Conservation (phyloP, 2,797 vertebrate genomes). For the Meda fulgida region DNA sequence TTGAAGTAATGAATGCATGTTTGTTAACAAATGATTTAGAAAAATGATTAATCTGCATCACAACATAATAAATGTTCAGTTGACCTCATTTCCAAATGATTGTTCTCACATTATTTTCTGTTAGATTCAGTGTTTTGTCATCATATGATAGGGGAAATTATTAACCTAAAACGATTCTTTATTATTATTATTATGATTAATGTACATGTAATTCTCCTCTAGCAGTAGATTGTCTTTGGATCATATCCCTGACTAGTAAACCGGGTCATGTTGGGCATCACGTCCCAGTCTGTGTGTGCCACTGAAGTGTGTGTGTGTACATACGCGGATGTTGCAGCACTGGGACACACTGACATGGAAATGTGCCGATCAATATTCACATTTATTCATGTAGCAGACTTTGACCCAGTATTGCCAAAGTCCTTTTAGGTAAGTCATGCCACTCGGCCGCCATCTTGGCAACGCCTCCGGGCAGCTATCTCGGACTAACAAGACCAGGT, state of each 20-base stretch:
- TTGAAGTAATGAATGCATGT: too few relatives aligned
- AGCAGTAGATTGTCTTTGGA: not conserved
- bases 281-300: not conserved
- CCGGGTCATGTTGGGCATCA: not conserved
- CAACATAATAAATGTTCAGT: not conserved
- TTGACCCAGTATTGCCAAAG: not conserved
- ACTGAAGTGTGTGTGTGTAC: not conserved
- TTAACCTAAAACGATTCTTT: not conserved
- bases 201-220: not conserved
- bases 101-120: not conserved
- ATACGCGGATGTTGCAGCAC: not conserved
- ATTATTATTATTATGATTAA: not conserved
- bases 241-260: slow-evolving; percentile 6
- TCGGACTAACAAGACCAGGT: too few relatives aligned
- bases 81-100: not conserved
- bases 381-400: not conserved
- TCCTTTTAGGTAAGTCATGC: too few relatives aligned
- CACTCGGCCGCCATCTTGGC: too few relatives aligned
- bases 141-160: not conserved
- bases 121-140: not conserved
- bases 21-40: too few relatives aligned
- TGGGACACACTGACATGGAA: not conserved
- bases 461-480: too few relatives aligned
- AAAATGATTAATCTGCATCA: too few relatives aligned
- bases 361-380: not conserved